These are phyloP conservation scores for Pangasius larnaudii DNA, from an alignment of 2,797 vertebrate species.

Conservation along the genomic window DNA sequence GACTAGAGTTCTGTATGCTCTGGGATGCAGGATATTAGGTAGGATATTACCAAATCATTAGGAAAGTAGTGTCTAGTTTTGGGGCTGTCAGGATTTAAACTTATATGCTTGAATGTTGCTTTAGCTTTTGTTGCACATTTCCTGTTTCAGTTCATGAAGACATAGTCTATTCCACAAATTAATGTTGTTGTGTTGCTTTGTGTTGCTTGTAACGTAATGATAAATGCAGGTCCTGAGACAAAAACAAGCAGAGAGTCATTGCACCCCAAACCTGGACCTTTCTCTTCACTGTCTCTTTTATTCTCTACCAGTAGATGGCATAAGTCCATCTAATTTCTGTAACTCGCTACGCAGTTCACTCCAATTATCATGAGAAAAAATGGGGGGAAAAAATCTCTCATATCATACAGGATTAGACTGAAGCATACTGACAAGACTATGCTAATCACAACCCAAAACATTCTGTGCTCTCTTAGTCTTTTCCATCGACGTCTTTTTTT, in stretches of 20 bases:
- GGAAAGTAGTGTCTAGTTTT: neutral
- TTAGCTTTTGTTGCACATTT: neutral
- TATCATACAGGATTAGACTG: slow-evolving; percentile 43
- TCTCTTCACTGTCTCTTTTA: neutral
- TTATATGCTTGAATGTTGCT: neutral
- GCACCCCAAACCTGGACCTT: neutral
- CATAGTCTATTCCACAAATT: neutral
- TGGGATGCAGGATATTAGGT: neutral
- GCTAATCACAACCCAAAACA: slow-evolving; percentile 23
- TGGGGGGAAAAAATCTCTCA: neutral
- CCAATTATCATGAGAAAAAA: slow-evolving; percentile 7
- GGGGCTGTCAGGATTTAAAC: neutral
- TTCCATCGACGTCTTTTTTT: neutral
- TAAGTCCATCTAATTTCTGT: slow-evolving; percentile 25
- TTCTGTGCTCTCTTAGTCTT: neutral
- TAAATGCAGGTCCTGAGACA: neutral
- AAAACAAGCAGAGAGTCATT: neutral
- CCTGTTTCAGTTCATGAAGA: neutral
- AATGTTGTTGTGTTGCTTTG: neutral
- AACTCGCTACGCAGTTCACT: slow-evolving; percentile 13
- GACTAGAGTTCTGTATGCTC: neutral
- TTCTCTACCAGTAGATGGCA: slow-evolving; percentile 65
- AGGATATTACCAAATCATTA: neutral
- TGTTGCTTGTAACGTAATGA: neutral
- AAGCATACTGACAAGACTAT: slow-evolving; percentile 13